These are phyloP conservation scores for Girardinichthys multiradiatus DNA, from an alignment of 2,113 vertebrate genomes.

Conservation along the genomic window DNA sequence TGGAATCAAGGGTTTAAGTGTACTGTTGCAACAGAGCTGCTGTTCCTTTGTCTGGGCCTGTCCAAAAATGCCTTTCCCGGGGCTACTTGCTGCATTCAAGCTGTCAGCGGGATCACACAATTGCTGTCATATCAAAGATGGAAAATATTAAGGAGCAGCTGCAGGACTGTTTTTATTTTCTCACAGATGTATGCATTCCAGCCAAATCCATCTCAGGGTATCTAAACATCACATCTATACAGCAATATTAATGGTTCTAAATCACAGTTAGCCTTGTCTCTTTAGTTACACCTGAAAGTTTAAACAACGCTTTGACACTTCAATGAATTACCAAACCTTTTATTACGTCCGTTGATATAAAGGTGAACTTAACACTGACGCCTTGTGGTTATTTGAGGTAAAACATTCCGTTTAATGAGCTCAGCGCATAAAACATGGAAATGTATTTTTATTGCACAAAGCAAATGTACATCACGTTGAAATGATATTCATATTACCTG, in stretches of 20 bases:
- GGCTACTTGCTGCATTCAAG: slow-evolving; percentile 69
- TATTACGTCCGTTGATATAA: neutral
- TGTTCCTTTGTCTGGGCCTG: slow-evolving; percentile 81
- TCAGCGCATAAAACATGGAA: neutral
- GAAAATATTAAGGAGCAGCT: slow-evolving; percentile 48
- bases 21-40: slow-evolving; percentile 74
- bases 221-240: slow-evolving; percentile 5
- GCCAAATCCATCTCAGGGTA: slow-evolving; percentile 18
- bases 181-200: slow-evolving; percentile 1
- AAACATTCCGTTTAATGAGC: neutral
- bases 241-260: neutral
- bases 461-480: too few species aligned
- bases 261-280: neutral
- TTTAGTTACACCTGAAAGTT: neutral
- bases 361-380: slow-evolving; percentile 55
- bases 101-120: slow-evolving; percentile 62
- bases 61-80: slow-evolving; percentile 78
- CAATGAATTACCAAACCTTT: neutral
- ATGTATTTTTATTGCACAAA: too few species aligned
- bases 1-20: slow-evolving; percentile 81
- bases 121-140: slow-evolving; percentile 56
- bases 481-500: too few species aligned
- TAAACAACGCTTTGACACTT: slow-evolving; percentile 10
- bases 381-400: slow-evolving; percentile 50
- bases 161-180: slow-evolving; percentile 36